phyloP scores from a whole-genome alignment of 1,140 invertebrate species.

The Acromyrmex heyeri region DNA sequence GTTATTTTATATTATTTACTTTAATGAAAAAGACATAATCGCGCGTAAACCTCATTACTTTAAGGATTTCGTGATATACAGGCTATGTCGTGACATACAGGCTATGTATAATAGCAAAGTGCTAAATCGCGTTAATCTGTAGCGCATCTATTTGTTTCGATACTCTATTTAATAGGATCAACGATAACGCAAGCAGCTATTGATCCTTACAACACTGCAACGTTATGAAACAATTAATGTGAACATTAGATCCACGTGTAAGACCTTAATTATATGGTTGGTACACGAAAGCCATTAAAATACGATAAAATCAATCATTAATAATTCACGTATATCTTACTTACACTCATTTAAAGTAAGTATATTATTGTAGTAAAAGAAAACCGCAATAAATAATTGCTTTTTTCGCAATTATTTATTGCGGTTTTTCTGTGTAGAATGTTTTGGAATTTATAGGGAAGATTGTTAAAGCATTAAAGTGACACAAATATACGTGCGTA shows the following conservation, averaged over 20 bases:
- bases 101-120: constrained; percentile 26
- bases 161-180: constrained; percentile 30
- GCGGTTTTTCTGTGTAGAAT: too few species aligned
- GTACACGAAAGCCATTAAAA: neutral
- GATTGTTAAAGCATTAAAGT: neutral
- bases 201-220: constrained; percentile 8
- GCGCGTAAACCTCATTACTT: neutral
- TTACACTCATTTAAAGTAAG: neutral
- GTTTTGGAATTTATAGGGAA: neutral
- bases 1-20: neutral
- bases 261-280: constrained; percentile 3
- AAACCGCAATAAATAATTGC: too few species aligned
- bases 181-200: constrained; percentile 31
- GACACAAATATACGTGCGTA: too few species aligned
- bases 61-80: neutral
- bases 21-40: neutral
- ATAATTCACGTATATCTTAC: constrained; percentile 5
- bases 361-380: neutral
- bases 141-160: constrained; percentile 24
- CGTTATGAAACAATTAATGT: constrained; percentile 47
- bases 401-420: neutral
- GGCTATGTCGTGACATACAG: neutral
- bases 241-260: neutral
- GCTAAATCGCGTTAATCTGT: constrained; percentile 35
- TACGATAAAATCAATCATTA: neutral